A percentile compares a stretch with the other conserved stretches of the same genome.
phyloP scores from a whole-genome alignment of 2,888 invertebrate species.

The Seira musarum region DNA sequence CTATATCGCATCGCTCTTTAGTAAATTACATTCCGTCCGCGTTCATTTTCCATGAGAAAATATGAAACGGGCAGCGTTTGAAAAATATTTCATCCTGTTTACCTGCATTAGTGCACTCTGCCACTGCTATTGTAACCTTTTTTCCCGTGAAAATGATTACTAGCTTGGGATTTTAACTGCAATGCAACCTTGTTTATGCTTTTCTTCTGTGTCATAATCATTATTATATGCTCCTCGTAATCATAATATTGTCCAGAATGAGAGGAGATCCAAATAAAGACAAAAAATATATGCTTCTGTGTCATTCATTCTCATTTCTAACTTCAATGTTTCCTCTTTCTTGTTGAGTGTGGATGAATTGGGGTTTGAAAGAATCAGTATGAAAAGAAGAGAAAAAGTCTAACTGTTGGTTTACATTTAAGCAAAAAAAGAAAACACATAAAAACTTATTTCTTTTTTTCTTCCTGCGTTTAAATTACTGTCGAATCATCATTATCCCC shows the following conservation, averaged over 20 bases:
- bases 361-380: too few relatives aligned
- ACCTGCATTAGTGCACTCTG: neutral
- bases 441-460: conserved; percentile 11
- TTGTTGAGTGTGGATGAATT: too few relatives aligned
- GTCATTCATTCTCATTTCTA: neutral
- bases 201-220: neutral
- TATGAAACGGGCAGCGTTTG: neutral
- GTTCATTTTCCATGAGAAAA: conserved; percentile 23
- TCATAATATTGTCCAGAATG: neutral
- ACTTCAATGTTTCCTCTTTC: too few relatives aligned
- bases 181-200: neutral
- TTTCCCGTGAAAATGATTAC: neutral
- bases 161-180: neutral
- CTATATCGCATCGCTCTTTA: too few relatives aligned
- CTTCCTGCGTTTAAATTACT: conserved; percentile 30
- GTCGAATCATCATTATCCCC: conserved; percentile 33
- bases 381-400: neutral
- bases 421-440: neutral
- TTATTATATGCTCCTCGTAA: neutral
- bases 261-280: neutral
- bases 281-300: neutral
- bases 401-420: neutral
- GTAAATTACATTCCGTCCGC: neutral
- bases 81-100: neutral
- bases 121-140: too few relatives aligned